Evolutionary conservation across 2,888 invertebrate species (phyloP).

Genomic region (Elgonia sp.): DNA sequence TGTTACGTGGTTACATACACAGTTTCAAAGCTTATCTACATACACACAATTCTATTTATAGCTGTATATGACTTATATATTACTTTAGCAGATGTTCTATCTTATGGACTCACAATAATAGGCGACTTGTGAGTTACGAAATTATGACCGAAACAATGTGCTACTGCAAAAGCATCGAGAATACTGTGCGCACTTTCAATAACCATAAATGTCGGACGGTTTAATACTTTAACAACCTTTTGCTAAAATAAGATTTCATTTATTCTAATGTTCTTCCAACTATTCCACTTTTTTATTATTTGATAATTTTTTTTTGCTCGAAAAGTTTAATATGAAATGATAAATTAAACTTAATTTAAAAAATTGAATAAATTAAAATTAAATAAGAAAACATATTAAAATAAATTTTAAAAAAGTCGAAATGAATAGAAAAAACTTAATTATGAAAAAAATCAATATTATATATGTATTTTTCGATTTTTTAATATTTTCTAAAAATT

Average conservation of each 20-base stretch:
- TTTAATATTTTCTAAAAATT: too few species aligned
- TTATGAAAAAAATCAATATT: too few species aligned
- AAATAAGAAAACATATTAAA: too few species aligned
- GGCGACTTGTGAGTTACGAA: constrained; percentile 44
- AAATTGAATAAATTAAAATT: too few species aligned
- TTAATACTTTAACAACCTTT: constrained; percentile 7
- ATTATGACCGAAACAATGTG: constrained; percentile 51
- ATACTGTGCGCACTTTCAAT: constrained; percentile 35
- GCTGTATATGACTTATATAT: constrained; percentile 68
- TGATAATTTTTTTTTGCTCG: too few species aligned
- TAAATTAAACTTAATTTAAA: too few species aligned
- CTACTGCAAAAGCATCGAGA: constrained; percentile 24
- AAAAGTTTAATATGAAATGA: too few species aligned
- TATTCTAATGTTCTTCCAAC: neutral
- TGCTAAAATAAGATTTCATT: constrained; percentile 2
- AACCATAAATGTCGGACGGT: constrained; percentile 43
- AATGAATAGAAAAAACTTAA: too few species aligned
- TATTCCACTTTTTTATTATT: constrained; percentile 3
- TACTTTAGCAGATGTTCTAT: constrained; percentile 72
- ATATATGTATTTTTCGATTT: too few species aligned
- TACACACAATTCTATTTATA: constrained; percentile 69
- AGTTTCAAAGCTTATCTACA: constrained; percentile 69
- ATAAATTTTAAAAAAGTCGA: too few species aligned
- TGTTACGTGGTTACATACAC: constrained; percentile 68
- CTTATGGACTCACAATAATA: constrained; percentile 61